Evolutionary conservation across 1,140 invertebrate species (phyloP).

Genomic region (Drosophila biarmipes): DNA sequence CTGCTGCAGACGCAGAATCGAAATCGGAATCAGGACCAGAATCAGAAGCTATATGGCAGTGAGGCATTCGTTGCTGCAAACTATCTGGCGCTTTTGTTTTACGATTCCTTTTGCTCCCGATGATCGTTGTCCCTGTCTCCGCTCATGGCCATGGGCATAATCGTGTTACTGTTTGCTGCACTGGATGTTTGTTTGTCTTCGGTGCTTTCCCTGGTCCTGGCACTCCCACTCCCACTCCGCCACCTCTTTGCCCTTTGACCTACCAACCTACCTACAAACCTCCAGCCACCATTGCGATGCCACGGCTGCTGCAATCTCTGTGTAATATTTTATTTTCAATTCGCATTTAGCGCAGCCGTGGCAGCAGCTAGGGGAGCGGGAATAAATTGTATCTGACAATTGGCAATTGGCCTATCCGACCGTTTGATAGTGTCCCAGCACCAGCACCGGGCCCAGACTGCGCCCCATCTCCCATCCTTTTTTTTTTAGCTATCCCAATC

Average conservation of each 20-base stretch:
- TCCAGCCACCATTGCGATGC: not conserved
- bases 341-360: constrained; percentile 81
- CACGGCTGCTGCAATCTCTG: constrained; percentile 70
- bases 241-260: constrained; percentile 40
- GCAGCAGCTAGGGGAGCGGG: constrained; percentile 73
- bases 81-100: constrained; percentile 82
- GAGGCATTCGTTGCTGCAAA: constrained; percentile 65
- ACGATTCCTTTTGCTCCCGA: constrained; percentile 79
- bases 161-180: constrained; percentile 81
- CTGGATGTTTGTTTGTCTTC: constrained; percentile 76
- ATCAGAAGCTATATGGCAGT: constrained; percentile 27
- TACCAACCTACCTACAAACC: no score
- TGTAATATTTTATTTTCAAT: constrained; percentile 83
- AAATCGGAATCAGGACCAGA: constrained; percentile 21
- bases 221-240: not conserved
- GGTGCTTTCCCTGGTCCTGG: constrained; percentile 1
- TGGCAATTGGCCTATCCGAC: constrained; percentile 82
- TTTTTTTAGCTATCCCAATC: not conserved
- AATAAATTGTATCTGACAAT: constrained; percentile 84
- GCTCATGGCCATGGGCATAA: constrained; percentile 66
- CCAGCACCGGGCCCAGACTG: constrained; percentile 20
- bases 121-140: constrained; percentile 57
- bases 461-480: not conserved
- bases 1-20: constrained; percentile 13
- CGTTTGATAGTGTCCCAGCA: constrained; percentile 73